Percentiles rank a stretch among this genome's conserved stretches.
These are phyloP conservation scores for Phoxinus dragarum DNA, from an alignment of 2,797 vertebrate species.

Conservation along the genomic window DNA sequence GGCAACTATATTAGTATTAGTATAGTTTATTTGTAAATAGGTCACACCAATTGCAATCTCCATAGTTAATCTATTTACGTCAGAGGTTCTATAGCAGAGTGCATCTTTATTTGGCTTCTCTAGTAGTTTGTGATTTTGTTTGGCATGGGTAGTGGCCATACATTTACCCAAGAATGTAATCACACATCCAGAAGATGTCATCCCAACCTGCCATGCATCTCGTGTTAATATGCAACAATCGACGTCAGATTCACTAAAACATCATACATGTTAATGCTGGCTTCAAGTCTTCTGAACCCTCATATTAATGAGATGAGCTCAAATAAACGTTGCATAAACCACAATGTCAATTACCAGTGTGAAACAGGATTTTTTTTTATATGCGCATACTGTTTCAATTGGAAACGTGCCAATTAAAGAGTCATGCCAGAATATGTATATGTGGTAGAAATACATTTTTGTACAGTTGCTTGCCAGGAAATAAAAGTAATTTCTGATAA, in stretches of 20 bases:
- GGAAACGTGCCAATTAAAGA: not conserved
- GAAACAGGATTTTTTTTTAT: not conserved
- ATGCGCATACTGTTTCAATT: not conserved
- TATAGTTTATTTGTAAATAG: not conserved
- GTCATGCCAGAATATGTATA: conserved; percentile 8
- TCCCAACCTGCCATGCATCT: not conserved
- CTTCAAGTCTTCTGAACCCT: not conserved
- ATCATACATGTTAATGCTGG: not conserved
- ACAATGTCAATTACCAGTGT: conserved; percentile 10
- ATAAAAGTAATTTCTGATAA: not conserved
- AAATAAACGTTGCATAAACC: not conserved
- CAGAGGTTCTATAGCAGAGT: not conserved
- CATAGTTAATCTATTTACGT: not conserved
- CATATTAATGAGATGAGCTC: not conserved
- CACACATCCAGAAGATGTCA: not conserved
- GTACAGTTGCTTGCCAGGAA: not conserved
- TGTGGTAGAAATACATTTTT: conserved; percentile 2
- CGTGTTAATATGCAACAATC: not conserved
- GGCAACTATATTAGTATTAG: too few species aligned
- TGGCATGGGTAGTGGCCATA: not conserved
- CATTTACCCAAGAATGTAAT: not conserved
- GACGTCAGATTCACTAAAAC: not conserved
- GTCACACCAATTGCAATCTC: not conserved
- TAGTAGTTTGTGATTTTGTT: not conserved
- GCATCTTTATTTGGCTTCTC: not conserved